Percentiles rank a stretch among this genome's conserved stretches.
phyloP scores from a whole-genome alignment of 2,888 invertebrate species.

The Heteropelma amictum region DNA sequence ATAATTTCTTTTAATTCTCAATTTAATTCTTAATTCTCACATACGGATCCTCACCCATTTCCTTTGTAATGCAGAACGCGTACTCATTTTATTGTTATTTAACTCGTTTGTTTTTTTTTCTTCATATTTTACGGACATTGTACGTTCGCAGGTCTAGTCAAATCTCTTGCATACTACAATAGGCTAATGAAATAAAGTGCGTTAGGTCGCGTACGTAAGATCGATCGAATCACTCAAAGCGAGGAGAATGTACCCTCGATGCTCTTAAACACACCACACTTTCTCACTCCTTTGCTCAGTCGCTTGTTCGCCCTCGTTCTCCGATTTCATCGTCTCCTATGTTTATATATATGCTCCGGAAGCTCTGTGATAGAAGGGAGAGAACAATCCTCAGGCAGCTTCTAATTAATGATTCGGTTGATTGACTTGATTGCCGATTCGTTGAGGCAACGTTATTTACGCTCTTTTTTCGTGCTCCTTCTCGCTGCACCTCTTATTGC shows the following conservation, averaged over 20 bases:
- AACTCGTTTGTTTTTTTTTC: too few relatives aligned
- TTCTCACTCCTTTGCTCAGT: constrained; percentile 50
- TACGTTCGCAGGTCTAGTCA: too few relatives aligned
- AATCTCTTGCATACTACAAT: too few relatives aligned
- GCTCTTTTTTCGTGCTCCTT: constrained; percentile 54
- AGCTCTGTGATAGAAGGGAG: constrained; percentile 51
- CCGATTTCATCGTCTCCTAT: constrained; percentile 57
- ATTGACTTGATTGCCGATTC: constrained; percentile 64
- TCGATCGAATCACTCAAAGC: constrained; percentile 14
- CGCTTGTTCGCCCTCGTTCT: constrained; percentile 51
- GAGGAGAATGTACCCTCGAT: constrained; percentile 11
- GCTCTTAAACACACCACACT: constrained; percentile 25
- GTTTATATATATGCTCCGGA: constrained; percentile 50
- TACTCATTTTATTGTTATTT: too few relatives aligned
- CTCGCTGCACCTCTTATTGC: constrained; percentile 60
- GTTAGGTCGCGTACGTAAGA: constrained; percentile 29
- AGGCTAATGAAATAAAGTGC: not conserved
- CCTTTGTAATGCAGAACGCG: too few relatives aligned
- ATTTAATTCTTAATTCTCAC: not conserved
- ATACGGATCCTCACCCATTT: too few relatives aligned
- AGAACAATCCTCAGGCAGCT: constrained; percentile 65
- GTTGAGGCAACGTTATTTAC: constrained; percentile 50
- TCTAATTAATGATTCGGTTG: constrained; percentile 69
- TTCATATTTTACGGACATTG: too few relatives aligned
- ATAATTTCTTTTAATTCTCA: not conserved